These are phyloP conservation scores for Chionomys nivalis DNA, from an alignment of 2,113 vertebrate genomes.

Conservation along the genomic window DNA sequence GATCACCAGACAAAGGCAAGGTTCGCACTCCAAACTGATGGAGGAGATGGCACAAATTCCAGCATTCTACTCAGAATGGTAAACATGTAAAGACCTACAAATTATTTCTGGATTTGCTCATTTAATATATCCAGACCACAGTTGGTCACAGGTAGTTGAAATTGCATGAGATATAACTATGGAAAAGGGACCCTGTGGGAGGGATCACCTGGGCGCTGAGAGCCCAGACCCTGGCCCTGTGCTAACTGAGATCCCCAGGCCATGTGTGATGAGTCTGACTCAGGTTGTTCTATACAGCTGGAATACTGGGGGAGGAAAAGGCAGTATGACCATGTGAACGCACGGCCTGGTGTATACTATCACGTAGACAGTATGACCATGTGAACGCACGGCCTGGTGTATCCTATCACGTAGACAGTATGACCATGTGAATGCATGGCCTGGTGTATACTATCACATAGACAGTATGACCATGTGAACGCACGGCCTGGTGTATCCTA, in stretches of 20 bases:
- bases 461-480: neutral
- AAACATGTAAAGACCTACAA: neutral
- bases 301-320: too few relatives aligned
- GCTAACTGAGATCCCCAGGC: neutral
- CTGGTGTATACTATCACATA: too few relatives aligned
- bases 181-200: neutral
- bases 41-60: neutral
- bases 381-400: neutral
- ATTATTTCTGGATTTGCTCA: neutral
- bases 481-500: too few relatives aligned
- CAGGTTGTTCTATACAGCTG: neutral
- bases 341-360: too few relatives aligned
- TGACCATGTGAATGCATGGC: neutral
- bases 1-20: too few relatives aligned
- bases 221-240: neutral
- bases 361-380: neutral
- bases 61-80: neutral
- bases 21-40: neutral
- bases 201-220: neutral
- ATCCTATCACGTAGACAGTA: too few relatives aligned
- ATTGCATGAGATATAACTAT: neutral
- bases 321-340: neutral
- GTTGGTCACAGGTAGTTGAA: neutral
- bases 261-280: neutral
- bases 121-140: neutral